Evolutionary conservation across 2,113 vertebrate genomes (phyloP).

Genomic region (Psammodynastes pulverulentus): DNA sequence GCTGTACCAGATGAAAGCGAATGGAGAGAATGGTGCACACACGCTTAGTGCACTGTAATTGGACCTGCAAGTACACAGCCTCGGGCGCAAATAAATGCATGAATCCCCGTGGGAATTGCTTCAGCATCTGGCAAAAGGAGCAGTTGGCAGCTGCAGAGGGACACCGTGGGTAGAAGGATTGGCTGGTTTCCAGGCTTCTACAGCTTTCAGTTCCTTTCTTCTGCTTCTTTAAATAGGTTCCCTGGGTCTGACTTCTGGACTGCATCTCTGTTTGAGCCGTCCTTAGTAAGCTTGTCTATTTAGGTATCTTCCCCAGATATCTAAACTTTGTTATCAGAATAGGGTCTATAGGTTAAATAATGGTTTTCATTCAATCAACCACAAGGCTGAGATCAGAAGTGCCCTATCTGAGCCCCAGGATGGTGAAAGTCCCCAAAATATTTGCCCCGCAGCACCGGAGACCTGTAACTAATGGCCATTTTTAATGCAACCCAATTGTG

Average conservation of each 20-base stretch:
- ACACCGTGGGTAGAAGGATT: background rate
- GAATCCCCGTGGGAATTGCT: background rate
- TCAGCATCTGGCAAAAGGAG: conserved; percentile 2
- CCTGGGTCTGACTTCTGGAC: background rate
- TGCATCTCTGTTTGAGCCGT: background rate
- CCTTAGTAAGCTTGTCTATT: background rate
- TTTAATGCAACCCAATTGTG: background rate
- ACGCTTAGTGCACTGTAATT: background rate
- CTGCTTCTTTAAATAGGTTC: background rate
- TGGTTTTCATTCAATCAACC: background rate
- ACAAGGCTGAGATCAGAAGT: background rate
- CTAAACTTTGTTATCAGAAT: background rate
- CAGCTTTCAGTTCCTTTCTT: too few relatives aligned
- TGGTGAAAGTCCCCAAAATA: background rate
- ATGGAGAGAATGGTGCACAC: background rate
- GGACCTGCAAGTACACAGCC: background rate
- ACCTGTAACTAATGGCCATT: background rate
- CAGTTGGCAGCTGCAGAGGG: background rate
- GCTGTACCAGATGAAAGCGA: background rate
- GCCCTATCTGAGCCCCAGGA: background rate
- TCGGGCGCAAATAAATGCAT: background rate
- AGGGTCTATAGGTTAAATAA: background rate
- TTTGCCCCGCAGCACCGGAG: background rate
- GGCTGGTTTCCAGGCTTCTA: background rate
- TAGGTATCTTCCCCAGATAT: background rate